A percentile compares a stretch with the other conserved stretches of the same genome.
These are phyloP conservation scores for Megaceryle torquata DNA, from an alignment of 2,113 vertebrate genomes.

Conservation along the genomic window DNA sequence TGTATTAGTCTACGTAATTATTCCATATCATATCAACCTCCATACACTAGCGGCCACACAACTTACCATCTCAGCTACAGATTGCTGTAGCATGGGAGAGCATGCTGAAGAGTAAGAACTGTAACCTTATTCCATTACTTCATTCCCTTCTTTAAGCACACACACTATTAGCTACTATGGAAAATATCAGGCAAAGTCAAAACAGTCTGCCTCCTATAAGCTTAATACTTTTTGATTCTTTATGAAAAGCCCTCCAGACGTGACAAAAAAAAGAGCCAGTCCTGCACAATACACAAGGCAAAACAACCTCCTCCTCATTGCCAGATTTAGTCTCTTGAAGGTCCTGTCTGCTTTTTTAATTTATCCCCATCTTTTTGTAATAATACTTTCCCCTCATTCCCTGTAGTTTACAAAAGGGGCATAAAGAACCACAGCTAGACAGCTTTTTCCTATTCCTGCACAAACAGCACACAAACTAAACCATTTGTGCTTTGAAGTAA, in stretches of 20 bases:
- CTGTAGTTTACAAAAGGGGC: neutral
- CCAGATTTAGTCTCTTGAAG: neutral
- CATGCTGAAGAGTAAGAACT: neutral
- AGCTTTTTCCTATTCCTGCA: neutral
- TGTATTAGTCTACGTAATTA: neutral
- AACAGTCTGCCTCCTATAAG: neutral
- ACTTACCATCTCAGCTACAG: neutral
- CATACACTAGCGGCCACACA: neutral
- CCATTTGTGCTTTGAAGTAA: neutral
- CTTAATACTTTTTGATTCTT: neutral
- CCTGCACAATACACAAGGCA: neutral
- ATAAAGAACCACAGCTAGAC: neutral
- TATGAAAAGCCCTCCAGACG: neutral
- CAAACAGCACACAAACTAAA: neutral
- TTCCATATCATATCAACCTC: accelerated
- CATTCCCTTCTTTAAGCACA: neutral
- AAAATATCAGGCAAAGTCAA: neutral
- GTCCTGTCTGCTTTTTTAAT: neutral
- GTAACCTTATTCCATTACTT: neutral
- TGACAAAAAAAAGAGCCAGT: too few species aligned
- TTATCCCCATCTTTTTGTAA: neutral
- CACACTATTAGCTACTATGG: neutral
- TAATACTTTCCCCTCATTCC: neutral
- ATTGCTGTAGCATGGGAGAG: neutral
- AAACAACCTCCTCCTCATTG: neutral